These are phyloP conservation scores for Pterois miles DNA, from an alignment of 2,797 vertebrate species.

Conservation along the genomic window DNA sequence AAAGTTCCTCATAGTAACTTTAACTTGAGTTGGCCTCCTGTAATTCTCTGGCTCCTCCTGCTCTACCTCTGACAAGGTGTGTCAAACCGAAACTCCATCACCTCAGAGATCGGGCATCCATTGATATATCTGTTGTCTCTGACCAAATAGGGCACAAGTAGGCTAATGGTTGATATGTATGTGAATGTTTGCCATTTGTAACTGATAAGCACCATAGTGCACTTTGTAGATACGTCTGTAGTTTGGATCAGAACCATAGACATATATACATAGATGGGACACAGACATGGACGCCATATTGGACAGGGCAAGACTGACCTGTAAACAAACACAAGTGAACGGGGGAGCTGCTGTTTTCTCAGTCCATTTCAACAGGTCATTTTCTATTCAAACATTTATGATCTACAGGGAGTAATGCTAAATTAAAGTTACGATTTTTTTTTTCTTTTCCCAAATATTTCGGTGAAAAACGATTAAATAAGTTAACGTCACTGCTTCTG, in stretches of 20 bases:
- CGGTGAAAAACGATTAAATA: too few species aligned
- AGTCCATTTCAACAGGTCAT: too few species aligned
- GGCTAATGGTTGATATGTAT: background rate
- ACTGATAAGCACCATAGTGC: background rate
- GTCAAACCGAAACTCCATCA: background rate
- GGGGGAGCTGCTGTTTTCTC: too few species aligned
- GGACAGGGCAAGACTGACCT: too few species aligned
- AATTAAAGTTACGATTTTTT: too few species aligned
- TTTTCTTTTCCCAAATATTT: too few species aligned
- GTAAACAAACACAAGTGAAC: too few species aligned
- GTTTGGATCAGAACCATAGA: background rate
- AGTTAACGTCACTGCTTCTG: too few species aligned
- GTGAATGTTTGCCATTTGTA: background rate
- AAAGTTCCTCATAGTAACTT: background rate
- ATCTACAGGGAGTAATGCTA: too few species aligned
- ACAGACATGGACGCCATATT: too few species aligned
- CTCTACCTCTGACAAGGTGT: background rate
- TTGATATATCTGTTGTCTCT: background rate
- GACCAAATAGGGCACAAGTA: background rate
- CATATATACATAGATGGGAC: too few species aligned
- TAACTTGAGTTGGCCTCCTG: background rate
- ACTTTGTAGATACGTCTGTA: slow-evolving; percentile 5
- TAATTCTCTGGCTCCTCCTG: background rate
- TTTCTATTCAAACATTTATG: too few species aligned
- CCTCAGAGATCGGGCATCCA: background rate